Base-by-base conservation (phyloP, 2,888 invertebrate genomes). In the Aquatica leii region DNA sequence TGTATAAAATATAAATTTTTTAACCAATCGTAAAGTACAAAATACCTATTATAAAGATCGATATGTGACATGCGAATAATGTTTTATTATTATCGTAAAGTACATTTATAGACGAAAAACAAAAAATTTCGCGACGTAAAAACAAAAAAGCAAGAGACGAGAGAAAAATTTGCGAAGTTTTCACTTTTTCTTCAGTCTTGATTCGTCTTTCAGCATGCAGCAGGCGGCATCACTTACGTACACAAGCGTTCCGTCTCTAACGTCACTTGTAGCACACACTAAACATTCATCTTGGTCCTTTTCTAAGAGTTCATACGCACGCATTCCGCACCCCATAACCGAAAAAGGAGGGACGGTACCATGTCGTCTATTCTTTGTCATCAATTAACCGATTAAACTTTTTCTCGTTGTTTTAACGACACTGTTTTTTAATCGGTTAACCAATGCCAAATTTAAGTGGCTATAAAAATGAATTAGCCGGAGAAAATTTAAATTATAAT, bases 251-350 rank as follows among this genome's bases (percentile, higher is more conserved):
- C 71, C 66, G 66, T 62, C 69, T 62, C 69, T 66, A 66, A 68
- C 66, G 72, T 68, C 61, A 66, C 58, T 24, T 71, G 71, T 71
- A 70, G 72, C 74, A 75, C 72, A 72, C 71, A 71, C 69, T 70
- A 73, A 70, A 71, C 74, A 72, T 70, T 65, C 70, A 74, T 52
- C 67, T 69, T 71, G 71, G 71, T 69, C 72, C 69, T 70, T 59
- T 64, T 66, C 62, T 64, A 66, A 54, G 58, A 62, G 65, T 68
- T 65, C 65, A 66, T 68, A 71, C 69, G 70, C 77, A 76, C 70
- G 70, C 77, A 77, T 71, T 75, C 77, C 76, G 78, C 77, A 78
- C 77, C 78, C 76, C 76, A 70, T 69, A 74, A 74, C 71, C 72
- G 73, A 74, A 74, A 65, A 71, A 70, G 67, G 70, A 75, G 74